These are phyloP conservation scores for human DNA, from an alignment of 2,113 vertebrate genomes.

Conservation along the genomic window DNA sequence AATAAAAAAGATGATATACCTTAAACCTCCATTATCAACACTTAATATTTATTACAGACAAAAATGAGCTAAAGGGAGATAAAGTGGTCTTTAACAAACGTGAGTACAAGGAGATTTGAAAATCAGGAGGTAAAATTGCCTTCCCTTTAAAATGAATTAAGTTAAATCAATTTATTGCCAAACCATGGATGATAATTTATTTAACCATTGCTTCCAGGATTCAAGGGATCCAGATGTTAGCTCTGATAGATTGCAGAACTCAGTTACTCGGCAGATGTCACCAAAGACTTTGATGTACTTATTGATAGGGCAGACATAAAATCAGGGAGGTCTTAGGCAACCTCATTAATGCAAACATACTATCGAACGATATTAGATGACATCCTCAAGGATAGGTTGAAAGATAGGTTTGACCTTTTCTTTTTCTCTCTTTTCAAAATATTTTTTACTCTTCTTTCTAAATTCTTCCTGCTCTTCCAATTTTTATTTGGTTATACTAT, in stretches of 20 bases:
- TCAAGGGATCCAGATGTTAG: conserved; percentile 4
- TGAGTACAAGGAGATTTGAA: conserved; percentile 63
- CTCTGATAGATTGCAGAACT: conserved; percentile 17
- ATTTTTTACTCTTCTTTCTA: not conserved
- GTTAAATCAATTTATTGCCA: conserved; percentile 65
- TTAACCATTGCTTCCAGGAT: conserved; percentile 54
- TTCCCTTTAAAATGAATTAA: conserved; percentile 65
- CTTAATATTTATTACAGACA: conserved; percentile 56
- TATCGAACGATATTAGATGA: not conserved
- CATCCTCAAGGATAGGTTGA: not conserved
- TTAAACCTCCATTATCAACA: conserved; percentile 30
- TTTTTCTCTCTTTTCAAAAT: not conserved
- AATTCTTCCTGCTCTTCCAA: not conserved
- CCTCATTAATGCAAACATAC: not conserved
- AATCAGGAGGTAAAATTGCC: conserved; percentile 59
- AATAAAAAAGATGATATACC: not conserved
- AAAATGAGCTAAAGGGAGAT: conserved; percentile 43
- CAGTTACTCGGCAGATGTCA: conserved; percentile 48
- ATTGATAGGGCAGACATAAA: not conserved
- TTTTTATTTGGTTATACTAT: not conserved
- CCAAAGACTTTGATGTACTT: not conserved
- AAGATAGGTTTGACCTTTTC: not conserved
- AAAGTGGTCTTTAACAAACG: conserved; percentile 58
- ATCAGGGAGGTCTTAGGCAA: not conserved
- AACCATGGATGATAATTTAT: conserved; percentile 58